A percentile compares a stretch with the other conserved stretches of the same genome.
These are phyloP conservation scores for Protonemura montana DNA, from an alignment of 2,888 invertebrate species.

Conservation along the genomic window DNA sequence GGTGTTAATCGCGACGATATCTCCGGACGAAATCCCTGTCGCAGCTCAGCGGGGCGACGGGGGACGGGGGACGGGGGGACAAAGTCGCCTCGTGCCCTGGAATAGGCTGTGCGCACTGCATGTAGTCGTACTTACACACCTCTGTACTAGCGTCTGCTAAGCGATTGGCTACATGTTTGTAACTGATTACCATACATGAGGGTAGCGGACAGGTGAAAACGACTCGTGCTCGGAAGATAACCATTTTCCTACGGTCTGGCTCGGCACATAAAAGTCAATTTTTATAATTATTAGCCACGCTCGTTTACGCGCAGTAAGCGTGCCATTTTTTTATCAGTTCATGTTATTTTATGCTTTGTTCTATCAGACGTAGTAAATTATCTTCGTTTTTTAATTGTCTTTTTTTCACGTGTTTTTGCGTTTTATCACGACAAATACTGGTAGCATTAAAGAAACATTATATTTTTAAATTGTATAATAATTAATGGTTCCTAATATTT, in stretches of 20 bases:
- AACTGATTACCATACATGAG: slow-evolving; percentile 31
- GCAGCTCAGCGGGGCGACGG: background rate
- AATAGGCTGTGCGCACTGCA: background rate
- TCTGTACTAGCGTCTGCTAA: background rate
- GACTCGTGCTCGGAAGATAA: background rate
- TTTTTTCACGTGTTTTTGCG: background rate
- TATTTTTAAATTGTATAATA: background rate
- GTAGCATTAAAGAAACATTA: slow-evolving; percentile 1
- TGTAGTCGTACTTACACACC: background rate
- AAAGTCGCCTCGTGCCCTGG: background rate
- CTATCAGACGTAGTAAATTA: background rate
- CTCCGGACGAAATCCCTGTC: background rate
- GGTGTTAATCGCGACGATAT: background rate
- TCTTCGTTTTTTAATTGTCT: background rate
- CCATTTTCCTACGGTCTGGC: background rate
- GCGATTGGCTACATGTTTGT: background rate
- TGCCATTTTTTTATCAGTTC: slow-evolving; percentile 24
- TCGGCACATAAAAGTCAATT: background rate
- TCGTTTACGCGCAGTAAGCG: background rate
- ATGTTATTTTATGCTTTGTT: background rate
- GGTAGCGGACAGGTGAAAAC: slow-evolving; percentile 21
- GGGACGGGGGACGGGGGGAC: background rate
- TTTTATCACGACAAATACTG: slow-evolving; percentile 17
- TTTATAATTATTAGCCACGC: slow-evolving; percentile 21
- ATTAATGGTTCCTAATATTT: background rate